Conservation (phyloP, 2,888 invertebrate genomes). For the Osmoderma eremita region DNA sequence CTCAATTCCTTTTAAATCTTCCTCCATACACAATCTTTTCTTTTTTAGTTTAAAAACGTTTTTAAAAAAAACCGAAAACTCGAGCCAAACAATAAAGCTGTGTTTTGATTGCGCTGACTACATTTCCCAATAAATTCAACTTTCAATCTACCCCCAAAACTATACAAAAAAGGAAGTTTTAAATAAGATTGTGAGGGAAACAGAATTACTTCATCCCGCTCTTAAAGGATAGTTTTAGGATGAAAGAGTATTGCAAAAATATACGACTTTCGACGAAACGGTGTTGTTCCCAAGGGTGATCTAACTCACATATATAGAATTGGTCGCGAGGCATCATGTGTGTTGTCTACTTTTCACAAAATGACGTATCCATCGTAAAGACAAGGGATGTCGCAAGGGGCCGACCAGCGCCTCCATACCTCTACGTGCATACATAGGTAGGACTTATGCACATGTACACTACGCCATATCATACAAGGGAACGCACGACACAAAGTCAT, state of each 20-base stretch:
- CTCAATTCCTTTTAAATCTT: no score
- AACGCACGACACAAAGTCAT: constrained; percentile 34
- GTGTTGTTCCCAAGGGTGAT: constrained; percentile 2
- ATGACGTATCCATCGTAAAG: constrained; percentile 33
- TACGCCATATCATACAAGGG: constrained; percentile 28
- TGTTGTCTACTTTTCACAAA: constrained; percentile 33
- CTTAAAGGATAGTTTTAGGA: no score
- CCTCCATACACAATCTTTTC: no score
- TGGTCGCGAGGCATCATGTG: constrained; percentile 32
- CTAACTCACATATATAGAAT: constrained; percentile 7
- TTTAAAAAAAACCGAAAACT: no score
- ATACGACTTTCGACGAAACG: constrained; percentile 1
- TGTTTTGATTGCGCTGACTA: no score
- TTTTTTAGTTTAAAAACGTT: no score
- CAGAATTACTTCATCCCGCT: no score
- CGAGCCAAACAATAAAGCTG: no score
- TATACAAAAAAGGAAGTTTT: no score
- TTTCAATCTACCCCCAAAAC: no score
- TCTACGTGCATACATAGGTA: constrained; percentile 2
- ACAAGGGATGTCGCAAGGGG: constrained; percentile 28
- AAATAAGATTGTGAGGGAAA: no score
- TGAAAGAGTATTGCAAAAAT: background rate
- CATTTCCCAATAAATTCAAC: no score
- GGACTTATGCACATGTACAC: constrained; percentile 11
- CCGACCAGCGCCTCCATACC: constrained; percentile 1